Conservation (phyloP, 2,888 invertebrate genomes). For the Plebejus anna region DNA sequence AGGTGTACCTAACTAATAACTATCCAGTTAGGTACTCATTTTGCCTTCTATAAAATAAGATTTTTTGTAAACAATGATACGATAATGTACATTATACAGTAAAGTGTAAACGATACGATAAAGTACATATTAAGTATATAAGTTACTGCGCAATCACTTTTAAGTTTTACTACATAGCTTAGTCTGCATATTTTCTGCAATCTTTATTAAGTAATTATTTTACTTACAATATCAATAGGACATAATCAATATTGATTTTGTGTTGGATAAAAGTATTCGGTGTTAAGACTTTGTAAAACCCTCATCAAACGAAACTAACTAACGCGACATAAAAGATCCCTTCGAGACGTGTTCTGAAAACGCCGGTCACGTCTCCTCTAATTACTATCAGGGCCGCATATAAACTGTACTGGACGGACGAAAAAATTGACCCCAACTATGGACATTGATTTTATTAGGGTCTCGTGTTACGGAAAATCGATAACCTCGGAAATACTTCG, state of each 20-base stretch:
- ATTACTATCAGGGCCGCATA: conserved; percentile 18
- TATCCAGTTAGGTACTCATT: background rate
- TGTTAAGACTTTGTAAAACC: conserved; percentile 4
- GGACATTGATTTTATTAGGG: conserved; percentile 13
- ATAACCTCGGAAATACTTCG: background rate
- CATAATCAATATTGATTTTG: background rate
- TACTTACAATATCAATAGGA: background rate
- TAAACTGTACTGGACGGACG: conserved; percentile 5
- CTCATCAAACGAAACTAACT: conserved; percentile 18
- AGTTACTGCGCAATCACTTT: too few species aligned
- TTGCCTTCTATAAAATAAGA: background rate
- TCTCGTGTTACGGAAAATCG: background rate
- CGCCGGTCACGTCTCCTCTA: conserved; percentile 12
- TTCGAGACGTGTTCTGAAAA: background rate
- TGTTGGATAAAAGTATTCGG: background rate
- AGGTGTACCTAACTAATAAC: background rate
- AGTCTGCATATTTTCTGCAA: too few species aligned
- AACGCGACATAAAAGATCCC: conserved; percentile 14
- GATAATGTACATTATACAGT: too few species aligned
- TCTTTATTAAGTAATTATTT: too few species aligned
- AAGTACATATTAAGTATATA: too few species aligned
- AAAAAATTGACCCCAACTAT: conserved; percentile 10
- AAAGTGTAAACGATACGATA: too few species aligned
- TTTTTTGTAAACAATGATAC: background rate
- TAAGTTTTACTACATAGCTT: too few species aligned